These are phyloP conservation scores for Drosophila equinoxialis DNA, from an alignment of 1,140 invertebrate genomes.

Conservation along the genomic window DNA sequence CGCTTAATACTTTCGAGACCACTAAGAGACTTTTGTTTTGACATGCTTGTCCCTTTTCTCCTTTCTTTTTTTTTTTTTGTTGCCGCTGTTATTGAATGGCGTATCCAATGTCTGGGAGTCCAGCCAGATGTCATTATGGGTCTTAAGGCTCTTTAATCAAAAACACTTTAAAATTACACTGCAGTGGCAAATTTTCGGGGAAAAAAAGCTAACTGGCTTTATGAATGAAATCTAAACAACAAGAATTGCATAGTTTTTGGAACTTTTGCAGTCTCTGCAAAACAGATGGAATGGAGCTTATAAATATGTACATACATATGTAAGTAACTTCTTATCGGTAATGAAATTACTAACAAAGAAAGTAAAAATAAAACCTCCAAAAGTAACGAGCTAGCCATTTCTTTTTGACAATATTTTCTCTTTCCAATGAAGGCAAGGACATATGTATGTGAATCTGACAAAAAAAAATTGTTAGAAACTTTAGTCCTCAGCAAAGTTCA, in stretches of 20 bases:
- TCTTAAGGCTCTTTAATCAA: neutral
- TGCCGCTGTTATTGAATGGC: neutral
- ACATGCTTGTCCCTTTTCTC: neutral
- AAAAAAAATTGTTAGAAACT: neutral
- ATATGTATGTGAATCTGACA: no score
- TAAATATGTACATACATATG: no score
- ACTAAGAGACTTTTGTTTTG: neutral
- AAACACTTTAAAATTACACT: neutral
- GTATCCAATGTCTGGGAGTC: conserved; percentile 1
- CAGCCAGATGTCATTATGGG: neutral
- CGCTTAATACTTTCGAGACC: neutral
- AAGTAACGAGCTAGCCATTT: no score
- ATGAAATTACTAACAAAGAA: no score
- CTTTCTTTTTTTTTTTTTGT: neutral
- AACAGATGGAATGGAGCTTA: no score
- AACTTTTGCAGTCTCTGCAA: no score
- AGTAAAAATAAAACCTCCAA: no score
- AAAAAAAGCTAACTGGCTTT: neutral
- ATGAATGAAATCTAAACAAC: no score
- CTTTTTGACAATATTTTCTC: no score
- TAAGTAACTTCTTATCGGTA: no score
- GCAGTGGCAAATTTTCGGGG: neutral
- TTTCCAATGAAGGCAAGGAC: no score
- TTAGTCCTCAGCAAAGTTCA: neutral
- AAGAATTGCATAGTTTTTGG: no score